Conservation (phyloP, 2,888 invertebrate genomes). For the Drosophila meridionalis region DNA sequence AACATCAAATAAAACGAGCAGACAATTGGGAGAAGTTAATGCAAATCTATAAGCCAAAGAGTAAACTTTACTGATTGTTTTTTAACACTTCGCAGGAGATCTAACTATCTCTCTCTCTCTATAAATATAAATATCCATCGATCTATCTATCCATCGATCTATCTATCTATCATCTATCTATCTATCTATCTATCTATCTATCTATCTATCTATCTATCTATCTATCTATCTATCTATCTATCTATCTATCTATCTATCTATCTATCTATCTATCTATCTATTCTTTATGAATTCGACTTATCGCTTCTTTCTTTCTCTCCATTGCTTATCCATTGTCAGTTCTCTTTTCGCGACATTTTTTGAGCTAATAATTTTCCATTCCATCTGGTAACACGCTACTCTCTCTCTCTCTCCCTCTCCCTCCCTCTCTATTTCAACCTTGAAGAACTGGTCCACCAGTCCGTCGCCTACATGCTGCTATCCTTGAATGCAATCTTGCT, state of each 20-base stretch:
- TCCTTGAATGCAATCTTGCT: conserved; percentile 17
- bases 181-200: no score
- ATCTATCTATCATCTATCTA: no score
- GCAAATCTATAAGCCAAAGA: conserved; percentile 2
- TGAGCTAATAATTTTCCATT: background rate
- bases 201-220: background rate
- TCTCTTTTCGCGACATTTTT: background rate
- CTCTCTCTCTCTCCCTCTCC: no score
- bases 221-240: no score
- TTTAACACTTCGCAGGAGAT: background rate
- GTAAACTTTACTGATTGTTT: conserved; percentile 7
- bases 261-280: background rate
- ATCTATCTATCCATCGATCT: no score
- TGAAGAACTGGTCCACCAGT: background rate
- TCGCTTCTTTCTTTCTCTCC: background rate
- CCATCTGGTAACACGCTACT: background rate
- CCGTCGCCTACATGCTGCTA: conserved; percentile 1
- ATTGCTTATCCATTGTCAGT: background rate
- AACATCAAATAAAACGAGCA: background rate
- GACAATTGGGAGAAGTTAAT: background rate
- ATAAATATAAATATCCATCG: no score
- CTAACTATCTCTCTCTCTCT: no score
- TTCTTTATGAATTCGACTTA: background rate
- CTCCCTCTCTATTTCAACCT: background rate
- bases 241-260: no score